phyloP scores from a whole-genome alignment of 1,140 invertebrate genomes.

The Protaetia brevitarsis region DNA sequence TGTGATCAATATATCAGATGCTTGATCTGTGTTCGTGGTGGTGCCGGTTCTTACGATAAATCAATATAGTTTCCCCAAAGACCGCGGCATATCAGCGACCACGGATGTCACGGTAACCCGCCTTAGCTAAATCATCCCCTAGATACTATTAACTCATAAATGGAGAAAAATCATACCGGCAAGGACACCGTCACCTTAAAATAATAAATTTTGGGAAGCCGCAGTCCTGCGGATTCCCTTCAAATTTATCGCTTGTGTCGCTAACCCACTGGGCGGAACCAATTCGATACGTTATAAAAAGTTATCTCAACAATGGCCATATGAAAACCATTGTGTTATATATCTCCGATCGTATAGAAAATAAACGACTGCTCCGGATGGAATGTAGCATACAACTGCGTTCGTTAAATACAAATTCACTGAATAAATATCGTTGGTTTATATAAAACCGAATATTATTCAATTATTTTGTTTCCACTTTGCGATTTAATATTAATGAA shows the following conservation, averaged over 20 bases:
- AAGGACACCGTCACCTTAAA: conserved; percentile 19
- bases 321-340: no score
- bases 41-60: conserved; percentile 36
- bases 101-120: conserved; percentile 30
- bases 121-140: conserved; percentile 38
- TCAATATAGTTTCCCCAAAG: conserved; percentile 30
- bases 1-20: conserved; percentile 38
- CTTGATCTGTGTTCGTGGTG: conserved; percentile 41
- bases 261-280: conserved; percentile 1
- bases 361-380: no score
- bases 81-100: conserved; percentile 31
- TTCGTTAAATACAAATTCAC: no score
- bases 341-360: not conserved
- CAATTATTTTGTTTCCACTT: no score
- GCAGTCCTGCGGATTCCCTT: not conserved
- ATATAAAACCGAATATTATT: no score
- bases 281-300: not conserved
- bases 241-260: conserved; percentile 3
- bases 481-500: no score
- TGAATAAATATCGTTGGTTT: no score
- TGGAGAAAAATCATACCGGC: conserved; percentile 33
- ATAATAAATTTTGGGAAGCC: conserved; percentile 11
- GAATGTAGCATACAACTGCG: no score
- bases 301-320: not conserved
- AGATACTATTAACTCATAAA: conserved; percentile 34